phyloP scores from a whole-genome alignment of 2,888 invertebrate species.

The Serripes groenlandicus region DNA sequence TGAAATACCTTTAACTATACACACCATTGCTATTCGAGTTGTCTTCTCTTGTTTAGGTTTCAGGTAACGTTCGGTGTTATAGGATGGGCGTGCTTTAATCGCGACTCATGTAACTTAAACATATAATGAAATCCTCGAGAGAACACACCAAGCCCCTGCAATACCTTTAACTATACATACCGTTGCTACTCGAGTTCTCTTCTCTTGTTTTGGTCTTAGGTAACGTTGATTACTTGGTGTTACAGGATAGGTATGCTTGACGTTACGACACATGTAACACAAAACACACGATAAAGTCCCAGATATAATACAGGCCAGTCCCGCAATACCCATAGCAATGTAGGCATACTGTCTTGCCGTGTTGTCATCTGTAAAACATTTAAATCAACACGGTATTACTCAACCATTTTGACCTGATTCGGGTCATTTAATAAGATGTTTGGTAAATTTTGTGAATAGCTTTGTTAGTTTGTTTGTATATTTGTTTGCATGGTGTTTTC shows the following conservation, averaged over 20 bases:
- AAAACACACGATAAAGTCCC: constrained; percentile 15
- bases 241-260: background rate
- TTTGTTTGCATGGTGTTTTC: too few relatives aligned
- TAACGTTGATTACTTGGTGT: background rate
- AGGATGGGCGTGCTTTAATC: background rate
- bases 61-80: background rate
- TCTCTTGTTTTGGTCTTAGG: background rate
- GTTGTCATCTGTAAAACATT: background rate
- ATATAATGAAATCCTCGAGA: constrained; percentile 5
- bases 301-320: constrained; percentile 20
- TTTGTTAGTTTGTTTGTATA: too few relatives aligned
- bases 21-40: background rate
- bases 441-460: too few relatives aligned
- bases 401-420: too few relatives aligned
- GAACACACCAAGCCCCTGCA: constrained; percentile 7
- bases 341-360: constrained; percentile 8
- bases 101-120: constrained; percentile 12
- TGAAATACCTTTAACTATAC: constrained; percentile 11
- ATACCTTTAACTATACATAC: too few relatives aligned
- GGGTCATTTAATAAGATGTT: too few relatives aligned
- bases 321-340: constrained; percentile 15
- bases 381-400: too few relatives aligned
- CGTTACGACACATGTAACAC: constrained; percentile 12
- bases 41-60: background rate
- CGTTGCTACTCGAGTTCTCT: constrained; percentile 6